Conservation (phyloP, 2,888 invertebrate species). For the Molorchus minor region DNA sequence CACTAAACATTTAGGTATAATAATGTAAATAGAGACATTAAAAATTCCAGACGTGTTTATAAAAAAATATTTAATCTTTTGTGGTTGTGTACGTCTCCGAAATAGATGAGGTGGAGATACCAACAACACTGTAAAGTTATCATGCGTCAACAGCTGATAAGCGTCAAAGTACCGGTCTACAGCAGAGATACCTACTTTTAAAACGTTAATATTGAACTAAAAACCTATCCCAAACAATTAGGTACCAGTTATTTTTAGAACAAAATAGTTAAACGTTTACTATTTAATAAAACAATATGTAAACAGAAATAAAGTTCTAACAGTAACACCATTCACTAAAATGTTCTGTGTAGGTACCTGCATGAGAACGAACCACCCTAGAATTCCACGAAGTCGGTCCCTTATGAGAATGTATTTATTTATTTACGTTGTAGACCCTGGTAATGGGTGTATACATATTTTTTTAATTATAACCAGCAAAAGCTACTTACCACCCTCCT, state of each 20-base stretch:
- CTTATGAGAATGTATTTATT: conserved; percentile 41
- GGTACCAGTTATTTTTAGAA: not conserved
- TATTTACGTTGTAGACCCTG: conserved; percentile 35
- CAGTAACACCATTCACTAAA: conserved; percentile 39
- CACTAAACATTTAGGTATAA: no score
- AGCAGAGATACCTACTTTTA: not conserved
- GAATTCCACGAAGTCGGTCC: conserved; percentile 39
- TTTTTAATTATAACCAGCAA: conserved; percentile 24
- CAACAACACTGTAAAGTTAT: not conserved
- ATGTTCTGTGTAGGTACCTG: conserved; percentile 39
- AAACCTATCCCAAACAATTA: not conserved
- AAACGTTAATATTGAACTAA: not conserved
- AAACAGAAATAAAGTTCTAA: conserved; percentile 36
- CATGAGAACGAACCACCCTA: conserved; percentile 36
- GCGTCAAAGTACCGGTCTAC: not conserved
- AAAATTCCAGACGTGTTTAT: no score
- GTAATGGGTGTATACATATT: conserved; percentile 18
- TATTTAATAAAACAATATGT: conserved; percentile 38
- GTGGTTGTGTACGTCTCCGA: not conserved
- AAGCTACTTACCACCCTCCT: conserved; percentile 18
- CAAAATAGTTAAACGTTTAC: conserved; percentile 25
- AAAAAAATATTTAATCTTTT: not conserved
- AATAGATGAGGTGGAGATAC: not conserved
- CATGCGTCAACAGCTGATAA: not conserved
- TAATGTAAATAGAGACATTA: no score